phyloP scores from a whole-genome alignment of 2,113 vertebrate species.

The Ophthalmolycus amberensis region DNA sequence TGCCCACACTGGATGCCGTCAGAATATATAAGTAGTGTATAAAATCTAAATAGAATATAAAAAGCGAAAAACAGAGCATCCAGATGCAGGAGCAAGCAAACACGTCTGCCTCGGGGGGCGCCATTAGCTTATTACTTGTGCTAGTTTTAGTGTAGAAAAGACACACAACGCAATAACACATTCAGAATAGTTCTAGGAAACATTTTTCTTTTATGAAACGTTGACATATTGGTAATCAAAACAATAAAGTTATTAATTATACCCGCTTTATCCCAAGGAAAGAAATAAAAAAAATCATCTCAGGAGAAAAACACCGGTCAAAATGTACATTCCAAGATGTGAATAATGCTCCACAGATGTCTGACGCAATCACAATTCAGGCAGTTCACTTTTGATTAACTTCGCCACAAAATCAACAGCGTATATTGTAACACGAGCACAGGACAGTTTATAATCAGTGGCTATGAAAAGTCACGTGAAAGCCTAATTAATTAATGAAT shows the following conservation, averaged over 20 bases:
- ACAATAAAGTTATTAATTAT: slow-evolving; percentile 58
- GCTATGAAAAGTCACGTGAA: slow-evolving; percentile 18
- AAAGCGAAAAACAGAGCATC: too few species aligned
- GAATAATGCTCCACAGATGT: slow-evolving; percentile 23
- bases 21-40: too few species aligned
- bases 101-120: too few species aligned
- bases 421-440: slow-evolving; percentile 16
- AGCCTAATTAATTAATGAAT: slow-evolving; percentile 20
- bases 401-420: slow-evolving; percentile 27
- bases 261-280: slow-evolving; percentile 56
- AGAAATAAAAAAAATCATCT: slow-evolving; percentile 15
- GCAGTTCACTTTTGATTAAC: slow-evolving; percentile 20
- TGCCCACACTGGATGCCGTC: too few species aligned
- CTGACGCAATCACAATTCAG: slow-evolving; percentile 10
- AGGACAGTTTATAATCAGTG: slow-evolving; percentile 23
- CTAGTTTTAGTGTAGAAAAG: slow-evolving; percentile 11
- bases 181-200: slow-evolving; percentile 17
- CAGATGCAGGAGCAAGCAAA: too few species aligned
- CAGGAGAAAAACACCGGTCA: background rate
- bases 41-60: too few species aligned
- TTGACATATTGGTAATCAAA: slow-evolving; percentile 58
- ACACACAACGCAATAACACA: slow-evolving; percentile 22
- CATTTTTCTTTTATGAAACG: slow-evolving; percentile 63
- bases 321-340: slow-evolving; percentile 22
- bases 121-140: too few species aligned